These are phyloP conservation scores for Nebria ingens DNA, from an alignment of 1,140 invertebrate species.

Conservation along the genomic window DNA sequence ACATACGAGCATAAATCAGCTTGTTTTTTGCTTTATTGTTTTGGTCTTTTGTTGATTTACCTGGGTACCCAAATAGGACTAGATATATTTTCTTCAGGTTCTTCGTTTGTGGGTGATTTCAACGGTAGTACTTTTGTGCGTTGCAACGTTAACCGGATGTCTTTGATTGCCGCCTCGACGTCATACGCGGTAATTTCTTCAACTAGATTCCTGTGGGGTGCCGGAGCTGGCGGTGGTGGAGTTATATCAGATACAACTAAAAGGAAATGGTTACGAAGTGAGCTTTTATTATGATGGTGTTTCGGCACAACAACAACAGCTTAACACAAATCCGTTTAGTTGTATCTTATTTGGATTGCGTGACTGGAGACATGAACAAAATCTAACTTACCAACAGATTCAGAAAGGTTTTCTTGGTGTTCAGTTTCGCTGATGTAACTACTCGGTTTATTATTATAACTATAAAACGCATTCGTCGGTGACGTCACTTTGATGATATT, in stretches of 20 bases:
- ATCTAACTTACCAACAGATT: constrained; percentile 41
- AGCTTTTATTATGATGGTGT: constrained; percentile 11
- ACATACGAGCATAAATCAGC: too few species aligned
- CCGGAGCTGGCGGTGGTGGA: constrained; percentile 57
- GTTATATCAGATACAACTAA: constrained; percentile 33
- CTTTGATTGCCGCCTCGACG: constrained; percentile 69
- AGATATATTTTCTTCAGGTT: constrained; percentile 29
- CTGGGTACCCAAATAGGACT: constrained; percentile 57
- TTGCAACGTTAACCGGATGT: constrained; percentile 67
- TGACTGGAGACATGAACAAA: background rate
- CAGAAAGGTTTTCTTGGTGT: constrained; percentile 49
- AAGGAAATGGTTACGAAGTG: too few species aligned
- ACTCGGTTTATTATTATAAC: constrained; percentile 33
- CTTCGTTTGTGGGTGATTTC: constrained; percentile 34
- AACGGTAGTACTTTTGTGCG: constrained; percentile 58
- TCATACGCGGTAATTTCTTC: constrained; percentile 27
- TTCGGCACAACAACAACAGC: constrained; percentile 1
- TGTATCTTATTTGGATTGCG: too few species aligned
- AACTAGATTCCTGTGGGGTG: constrained; percentile 40
- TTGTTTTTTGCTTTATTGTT: too few species aligned
- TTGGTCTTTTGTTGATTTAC: constrained; percentile 30
- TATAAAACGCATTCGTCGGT: constrained; percentile 39
- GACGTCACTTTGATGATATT: constrained; percentile 22
- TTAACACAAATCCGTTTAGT: background rate
- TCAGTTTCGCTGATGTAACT: constrained; percentile 35